These are phyloP conservation scores for Taphrorychus bicolor DNA, from an alignment of 2,888 invertebrate genomes.

Conservation along the genomic window DNA sequence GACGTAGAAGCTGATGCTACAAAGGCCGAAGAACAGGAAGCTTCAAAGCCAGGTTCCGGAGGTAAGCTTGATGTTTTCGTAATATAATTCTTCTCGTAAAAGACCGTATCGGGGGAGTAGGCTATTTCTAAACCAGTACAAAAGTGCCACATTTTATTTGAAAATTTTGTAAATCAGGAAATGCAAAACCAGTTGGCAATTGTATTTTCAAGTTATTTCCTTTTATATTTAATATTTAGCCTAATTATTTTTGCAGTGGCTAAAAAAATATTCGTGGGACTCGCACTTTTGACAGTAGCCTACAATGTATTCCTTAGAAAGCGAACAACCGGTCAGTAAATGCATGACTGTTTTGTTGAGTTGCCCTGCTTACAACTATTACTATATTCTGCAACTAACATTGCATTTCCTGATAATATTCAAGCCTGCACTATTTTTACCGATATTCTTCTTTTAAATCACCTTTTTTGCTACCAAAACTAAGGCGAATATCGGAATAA, in stretches of 20 bases:
- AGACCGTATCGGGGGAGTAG: too few species aligned
- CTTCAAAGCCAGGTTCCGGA: not conserved
- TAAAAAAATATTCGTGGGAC: constrained; percentile 85
- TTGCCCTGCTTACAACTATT: constrained; percentile 38
- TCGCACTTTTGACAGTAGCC: constrained; percentile 83
- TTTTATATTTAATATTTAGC: not conserved
- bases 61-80: not conserved
- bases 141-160: not conserved
- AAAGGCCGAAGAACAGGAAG: not conserved
- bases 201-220: not conserved
- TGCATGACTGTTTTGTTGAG: constrained; percentile 49
- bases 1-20: not conserved
- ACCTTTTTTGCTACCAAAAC: not conserved
- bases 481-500: not conserved
- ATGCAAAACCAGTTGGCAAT: constrained; percentile 52
- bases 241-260: constrained; percentile 75
- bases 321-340: constrained; percentile 75
- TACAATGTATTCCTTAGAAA: constrained; percentile 85
- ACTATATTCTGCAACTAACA: constrained; percentile 52
- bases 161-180: constrained; percentile 57
- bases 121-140: not conserved
- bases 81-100: not conserved
- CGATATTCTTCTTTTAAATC: not conserved
- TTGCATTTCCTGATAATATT: constrained; percentile 56
- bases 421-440: not conserved